Evolutionary conservation across 30 jellyfish, hydroid and myxozoan genomes (phyloP).

Genomic region (Morbakka virulenta): DNA sequence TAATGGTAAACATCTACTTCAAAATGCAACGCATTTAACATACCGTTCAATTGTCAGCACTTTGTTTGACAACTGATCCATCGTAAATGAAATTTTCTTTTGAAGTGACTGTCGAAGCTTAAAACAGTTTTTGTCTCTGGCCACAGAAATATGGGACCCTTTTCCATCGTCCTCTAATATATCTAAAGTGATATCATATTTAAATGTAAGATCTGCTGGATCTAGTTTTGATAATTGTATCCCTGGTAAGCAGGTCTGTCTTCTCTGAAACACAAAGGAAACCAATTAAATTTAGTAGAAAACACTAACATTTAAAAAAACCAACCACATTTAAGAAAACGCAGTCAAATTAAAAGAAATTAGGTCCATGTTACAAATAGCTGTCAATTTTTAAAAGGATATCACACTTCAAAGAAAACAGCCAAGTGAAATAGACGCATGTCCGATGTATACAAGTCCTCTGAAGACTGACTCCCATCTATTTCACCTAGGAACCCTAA

Average conservation of each 20-base stretch:
- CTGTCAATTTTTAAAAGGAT: too few relatives aligned
- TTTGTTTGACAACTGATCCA: conserved; percentile 71
- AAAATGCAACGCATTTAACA: not conserved
- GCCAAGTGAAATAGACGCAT: too few relatives aligned
- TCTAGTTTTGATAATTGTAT: conserved; percentile 30
- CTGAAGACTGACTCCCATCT: too few relatives aligned
- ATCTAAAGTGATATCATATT: conserved; percentile 79
- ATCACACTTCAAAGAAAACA: too few relatives aligned
- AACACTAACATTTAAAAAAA: too few relatives aligned
- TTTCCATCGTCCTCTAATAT: conserved; percentile 87
- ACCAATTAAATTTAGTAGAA: too few relatives aligned
- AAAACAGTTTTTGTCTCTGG: conserved; percentile 86
- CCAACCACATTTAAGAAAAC: too few relatives aligned
- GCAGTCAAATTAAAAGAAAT: too few relatives aligned
- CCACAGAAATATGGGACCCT: conserved; percentile 82
- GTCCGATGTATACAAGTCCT: too few relatives aligned
- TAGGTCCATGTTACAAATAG: too few relatives aligned
- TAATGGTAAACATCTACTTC: not conserved
- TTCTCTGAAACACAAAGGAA: conserved; percentile 41
- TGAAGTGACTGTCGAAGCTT: conserved; percentile 69
- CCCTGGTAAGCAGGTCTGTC: conserved; percentile 33
- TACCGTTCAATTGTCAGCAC: conserved; percentile 76
- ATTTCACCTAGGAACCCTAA: too few relatives aligned
- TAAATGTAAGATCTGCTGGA: conserved; percentile 52
- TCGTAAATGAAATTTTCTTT: conserved; percentile 58